Evolutionary conservation across 1,140 invertebrate species (phyloP).

Genomic region (Fopius arisanus): DNA sequence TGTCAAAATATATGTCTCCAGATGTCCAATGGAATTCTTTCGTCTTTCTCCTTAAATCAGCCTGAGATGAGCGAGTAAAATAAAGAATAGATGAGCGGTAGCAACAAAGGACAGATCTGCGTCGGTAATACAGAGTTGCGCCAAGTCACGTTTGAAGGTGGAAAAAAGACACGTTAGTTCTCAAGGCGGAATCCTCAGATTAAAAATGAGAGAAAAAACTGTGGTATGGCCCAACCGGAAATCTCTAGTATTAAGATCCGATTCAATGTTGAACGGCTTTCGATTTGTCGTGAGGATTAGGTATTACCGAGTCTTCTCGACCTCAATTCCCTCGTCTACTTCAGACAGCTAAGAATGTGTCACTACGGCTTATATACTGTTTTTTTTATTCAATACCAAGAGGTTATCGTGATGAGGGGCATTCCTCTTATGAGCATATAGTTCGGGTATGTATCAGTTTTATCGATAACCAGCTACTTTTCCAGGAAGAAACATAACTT

Average conservation of each 20-base stretch:
- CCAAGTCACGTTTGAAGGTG: not conserved
- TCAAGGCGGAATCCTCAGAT: not conserved
- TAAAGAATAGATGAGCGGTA: not conserved
- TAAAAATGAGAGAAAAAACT: not conserved
- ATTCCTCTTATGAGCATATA: too few species aligned
- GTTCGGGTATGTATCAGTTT: too few species aligned
- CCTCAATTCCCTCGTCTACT: not conserved
- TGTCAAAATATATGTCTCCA: not conserved
- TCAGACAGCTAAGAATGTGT: not conserved
- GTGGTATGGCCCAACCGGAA: slow-evolving; percentile 5
- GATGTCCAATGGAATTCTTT: not conserved
- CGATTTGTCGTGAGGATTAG: slow-evolving; percentile 7
- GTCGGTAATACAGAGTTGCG: not conserved
- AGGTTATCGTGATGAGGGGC: too few species aligned
- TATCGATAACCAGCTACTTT: too few species aligned
- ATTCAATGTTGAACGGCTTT: not conserved
- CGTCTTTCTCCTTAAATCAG: not conserved
- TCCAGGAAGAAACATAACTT: too few species aligned
- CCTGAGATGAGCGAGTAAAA: not conserved
- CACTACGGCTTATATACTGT: not conserved
- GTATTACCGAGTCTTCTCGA: not conserved
- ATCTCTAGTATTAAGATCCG: slow-evolving; percentile 5
- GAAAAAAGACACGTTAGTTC: not conserved
- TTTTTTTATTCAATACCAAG: too few species aligned
- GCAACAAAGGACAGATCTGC: not conserved